Conservation (phyloP, 1,140 invertebrate genomes). For the Scaptodrosophila lebanonensis region DNA sequence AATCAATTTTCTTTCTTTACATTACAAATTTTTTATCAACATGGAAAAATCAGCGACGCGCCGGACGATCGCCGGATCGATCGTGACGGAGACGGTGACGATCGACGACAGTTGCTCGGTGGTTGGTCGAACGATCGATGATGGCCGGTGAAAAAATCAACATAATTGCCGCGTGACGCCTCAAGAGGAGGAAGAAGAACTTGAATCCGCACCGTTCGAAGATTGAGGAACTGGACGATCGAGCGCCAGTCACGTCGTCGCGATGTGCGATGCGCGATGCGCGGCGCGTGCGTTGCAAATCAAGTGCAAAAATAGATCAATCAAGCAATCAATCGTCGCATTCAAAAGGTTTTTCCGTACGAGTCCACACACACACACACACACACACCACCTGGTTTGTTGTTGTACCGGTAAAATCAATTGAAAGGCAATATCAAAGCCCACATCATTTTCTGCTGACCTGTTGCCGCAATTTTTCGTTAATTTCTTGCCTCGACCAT, state of each 20-base stretch:
- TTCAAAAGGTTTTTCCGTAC: constrained; percentile 38
- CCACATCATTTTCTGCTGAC: constrained; percentile 51
- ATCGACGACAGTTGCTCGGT: constrained; percentile 10
- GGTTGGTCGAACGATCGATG: constrained; percentile 12
- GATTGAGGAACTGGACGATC: constrained; percentile 20
- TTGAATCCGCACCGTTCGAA: constrained; percentile 7
- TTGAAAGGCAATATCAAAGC: constrained; percentile 46
- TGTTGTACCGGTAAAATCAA: constrained; percentile 33
- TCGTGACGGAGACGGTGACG: constrained; percentile 4
- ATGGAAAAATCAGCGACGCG: constrained; percentile 33
- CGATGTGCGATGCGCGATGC: too few species aligned
- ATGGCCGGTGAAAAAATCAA: constrained; percentile 62
- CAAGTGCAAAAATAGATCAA: constrained; percentile 76
- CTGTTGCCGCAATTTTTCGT: constrained; percentile 15
- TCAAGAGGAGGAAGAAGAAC: neutral
- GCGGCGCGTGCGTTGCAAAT: constrained; percentile 72
- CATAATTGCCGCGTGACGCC: constrained; percentile 60
- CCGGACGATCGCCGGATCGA: constrained; percentile 3
- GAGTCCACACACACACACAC: too few species aligned
- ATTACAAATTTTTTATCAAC: constrained; percentile 69
- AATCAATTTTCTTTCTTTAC: constrained; percentile 73
- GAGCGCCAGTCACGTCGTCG: constrained; percentile 71
- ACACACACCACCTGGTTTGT: too few species aligned
- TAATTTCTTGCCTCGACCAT: constrained; percentile 28
- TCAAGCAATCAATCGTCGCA: constrained; percentile 67